phyloP scores from a whole-genome alignment of 92 coral and sea anemone genomes.

The Plumapathes pennacea region DNA sequence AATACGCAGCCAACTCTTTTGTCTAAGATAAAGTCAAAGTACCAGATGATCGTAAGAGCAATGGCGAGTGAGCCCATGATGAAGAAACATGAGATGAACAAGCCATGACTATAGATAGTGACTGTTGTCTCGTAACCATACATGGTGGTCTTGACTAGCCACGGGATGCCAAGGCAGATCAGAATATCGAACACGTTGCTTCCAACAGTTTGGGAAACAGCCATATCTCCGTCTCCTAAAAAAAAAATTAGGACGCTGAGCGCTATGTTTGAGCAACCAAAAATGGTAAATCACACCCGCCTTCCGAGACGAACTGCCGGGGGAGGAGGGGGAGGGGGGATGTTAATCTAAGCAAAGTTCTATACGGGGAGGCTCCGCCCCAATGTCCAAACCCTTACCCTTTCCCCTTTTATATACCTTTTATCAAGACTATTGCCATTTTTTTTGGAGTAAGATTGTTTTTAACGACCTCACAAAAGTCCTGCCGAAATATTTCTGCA shows the following conservation, averaged over 20 bases:
- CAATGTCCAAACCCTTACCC: too few species aligned
- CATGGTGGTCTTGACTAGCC: conserved; percentile 92
- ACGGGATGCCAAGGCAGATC: conserved; percentile 92
- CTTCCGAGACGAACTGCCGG: neutral
- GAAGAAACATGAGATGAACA: conserved; percentile 92
- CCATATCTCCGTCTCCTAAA: conserved; percentile 99
- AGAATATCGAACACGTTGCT: conserved; percentile 97
- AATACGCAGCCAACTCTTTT: conserved; percentile 88
- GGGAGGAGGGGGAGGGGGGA: too few species aligned
- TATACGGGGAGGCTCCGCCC: too few species aligned
- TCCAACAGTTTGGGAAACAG: conserved; percentile 96
- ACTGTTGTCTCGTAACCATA: conserved; percentile 89
- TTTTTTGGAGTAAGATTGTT: too few species aligned
- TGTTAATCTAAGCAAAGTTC: too few species aligned
- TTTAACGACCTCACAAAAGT: too few species aligned
- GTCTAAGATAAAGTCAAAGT: conserved; percentile 81
- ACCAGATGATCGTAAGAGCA: conserved; percentile 76
- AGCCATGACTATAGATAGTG: conserved; percentile 91
- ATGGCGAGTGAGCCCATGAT: conserved; percentile 91
- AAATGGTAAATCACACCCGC: neutral
- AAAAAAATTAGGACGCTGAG: too few species aligned
- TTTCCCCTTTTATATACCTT: too few species aligned
- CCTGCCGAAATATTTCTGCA: too few species aligned
- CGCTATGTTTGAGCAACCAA: neutral
- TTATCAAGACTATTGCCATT: too few species aligned